phyloP scores from a whole-genome alignment of 1,140 invertebrate species.

The Aphidius gifuensis region DNA sequence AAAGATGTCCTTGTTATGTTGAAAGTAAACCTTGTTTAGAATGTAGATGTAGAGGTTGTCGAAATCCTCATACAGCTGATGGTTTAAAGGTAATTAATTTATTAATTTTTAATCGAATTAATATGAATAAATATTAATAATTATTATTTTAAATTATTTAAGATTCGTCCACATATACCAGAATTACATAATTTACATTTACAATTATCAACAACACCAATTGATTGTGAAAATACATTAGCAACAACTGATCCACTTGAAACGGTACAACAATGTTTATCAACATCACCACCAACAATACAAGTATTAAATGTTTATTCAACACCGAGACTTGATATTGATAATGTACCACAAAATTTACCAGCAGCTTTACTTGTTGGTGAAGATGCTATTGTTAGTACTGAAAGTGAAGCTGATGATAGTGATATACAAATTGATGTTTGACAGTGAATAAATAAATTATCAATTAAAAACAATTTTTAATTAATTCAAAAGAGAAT shows the following conservation, averaged over 20 bases:
- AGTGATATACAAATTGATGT: constrained; percentile 56
- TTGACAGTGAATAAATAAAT: constrained; percentile 42
- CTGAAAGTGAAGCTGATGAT: constrained; percentile 53
- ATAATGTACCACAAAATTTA: constrained; percentile 52
- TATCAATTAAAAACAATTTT: too few relatives aligned
- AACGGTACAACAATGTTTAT: constrained; percentile 47
- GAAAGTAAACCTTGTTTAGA: constrained; percentile 80
- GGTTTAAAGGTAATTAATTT: constrained; percentile 65
- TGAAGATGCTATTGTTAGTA: constrained; percentile 53
- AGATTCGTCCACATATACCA: constrained; percentile 66
- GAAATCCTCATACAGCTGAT: constrained; percentile 81
- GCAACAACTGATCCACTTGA: constrained; percentile 41
- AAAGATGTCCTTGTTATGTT: constrained; percentile 89
- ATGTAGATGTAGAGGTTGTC: constrained; percentile 86
- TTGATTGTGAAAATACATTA: constrained; percentile 45
- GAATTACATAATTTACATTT: constrained; percentile 57
- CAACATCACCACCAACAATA: constrained; percentile 51
- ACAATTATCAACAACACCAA: constrained; percentile 45
- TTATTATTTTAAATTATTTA: constrained; percentile 34
- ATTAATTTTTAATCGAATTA: neutral
- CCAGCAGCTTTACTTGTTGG: constrained; percentile 54
- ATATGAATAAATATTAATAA: constrained; percentile 3
- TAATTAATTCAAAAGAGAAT: neutral
- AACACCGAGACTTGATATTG: constrained; percentile 49
- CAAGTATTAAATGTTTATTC: constrained; percentile 55